Conservation (phyloP, 2,888 invertebrate genomes). For the Troilus luridus region DNA sequence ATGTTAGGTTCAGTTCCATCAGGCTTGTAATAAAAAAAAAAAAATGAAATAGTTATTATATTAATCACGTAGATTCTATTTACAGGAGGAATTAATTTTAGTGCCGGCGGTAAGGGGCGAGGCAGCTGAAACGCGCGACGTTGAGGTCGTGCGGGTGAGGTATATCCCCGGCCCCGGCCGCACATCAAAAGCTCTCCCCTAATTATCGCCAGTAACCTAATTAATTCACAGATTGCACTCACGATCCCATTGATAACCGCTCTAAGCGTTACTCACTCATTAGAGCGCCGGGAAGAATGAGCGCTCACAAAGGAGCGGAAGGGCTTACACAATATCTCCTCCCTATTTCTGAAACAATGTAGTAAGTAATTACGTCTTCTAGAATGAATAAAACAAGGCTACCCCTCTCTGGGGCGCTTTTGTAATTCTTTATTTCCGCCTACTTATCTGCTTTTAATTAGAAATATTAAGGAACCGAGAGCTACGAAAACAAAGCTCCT, state of each 20-base stretch:
- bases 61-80: too few species aligned
- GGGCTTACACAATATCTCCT: slow-evolving; percentile 8
- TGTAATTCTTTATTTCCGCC: slow-evolving; percentile 47
- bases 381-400: slow-evolving; percentile 34
- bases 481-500: slow-evolving; percentile 5
- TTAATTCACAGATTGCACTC: slow-evolving; percentile 14
- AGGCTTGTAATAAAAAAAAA: too few species aligned
- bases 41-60: too few species aligned
- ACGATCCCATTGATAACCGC: not conserved
- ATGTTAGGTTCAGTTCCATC: too few species aligned
- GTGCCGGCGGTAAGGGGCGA: not conserved
- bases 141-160: not conserved
- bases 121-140: not conserved
- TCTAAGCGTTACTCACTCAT: not conserved
- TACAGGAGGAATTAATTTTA: not conserved
- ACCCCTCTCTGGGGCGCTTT: not conserved
- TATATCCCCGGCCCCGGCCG: not conserved
- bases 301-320: not conserved
- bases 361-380: slow-evolving; percentile 32
- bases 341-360: slow-evolving; percentile 37
- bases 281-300: not conserved
- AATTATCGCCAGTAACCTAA: not conserved
- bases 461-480: slow-evolving; percentile 30
- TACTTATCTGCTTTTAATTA: slow-evolving; percentile 44
- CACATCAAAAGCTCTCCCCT: not conserved